Percentiles rank a stretch among this genome's conserved stretches.
Conservation (phyloP, 2,888 invertebrate genomes). For the Choristoneura rosaceana region DNA sequence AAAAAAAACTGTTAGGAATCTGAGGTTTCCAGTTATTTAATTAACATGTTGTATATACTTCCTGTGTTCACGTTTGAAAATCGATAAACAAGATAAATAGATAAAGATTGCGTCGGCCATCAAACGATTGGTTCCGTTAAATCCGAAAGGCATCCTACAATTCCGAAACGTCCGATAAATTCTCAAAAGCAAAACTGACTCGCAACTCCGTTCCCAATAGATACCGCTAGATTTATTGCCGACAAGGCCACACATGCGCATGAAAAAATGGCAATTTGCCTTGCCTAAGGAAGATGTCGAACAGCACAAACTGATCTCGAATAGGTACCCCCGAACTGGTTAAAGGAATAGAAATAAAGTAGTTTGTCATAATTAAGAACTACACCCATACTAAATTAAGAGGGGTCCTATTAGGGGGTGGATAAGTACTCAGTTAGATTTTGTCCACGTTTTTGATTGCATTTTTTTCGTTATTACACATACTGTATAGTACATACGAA, state of each 20-base stretch:
- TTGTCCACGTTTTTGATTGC: not conserved
- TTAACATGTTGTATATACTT: too few relatives aligned
- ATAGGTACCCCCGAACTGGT: not conserved
- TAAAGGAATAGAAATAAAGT: not conserved
- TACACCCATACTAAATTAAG: too few relatives aligned
- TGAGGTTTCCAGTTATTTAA: too few relatives aligned
- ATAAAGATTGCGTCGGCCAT: not conserved
- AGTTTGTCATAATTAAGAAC: not conserved
- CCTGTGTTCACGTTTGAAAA: too few relatives aligned
- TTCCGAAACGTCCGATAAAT: slow-evolving; percentile 28
- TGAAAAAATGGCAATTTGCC: slow-evolving; percentile 37
- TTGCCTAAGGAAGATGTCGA: slow-evolving; percentile 10
- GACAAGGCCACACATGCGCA: slow-evolving; percentile 31
- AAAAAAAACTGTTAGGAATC: too few relatives aligned
- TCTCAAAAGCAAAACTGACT: slow-evolving; percentile 36
- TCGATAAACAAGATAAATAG: too few relatives aligned
- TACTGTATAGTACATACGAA: too few relatives aligned
- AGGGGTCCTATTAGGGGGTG: too few relatives aligned
- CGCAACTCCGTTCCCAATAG: slow-evolving; percentile 33
- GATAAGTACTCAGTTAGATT: not conserved
- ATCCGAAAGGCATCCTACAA: slow-evolving; percentile 6
- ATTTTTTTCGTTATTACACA: too few relatives aligned
- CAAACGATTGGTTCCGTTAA: not conserved
- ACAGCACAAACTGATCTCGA: not conserved
- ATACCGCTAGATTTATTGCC: slow-evolving; percentile 39